These are phyloP conservation scores for Hypothenemus hampei DNA, from an alignment of 1,140 invertebrate species.

Conservation along the genomic window DNA sequence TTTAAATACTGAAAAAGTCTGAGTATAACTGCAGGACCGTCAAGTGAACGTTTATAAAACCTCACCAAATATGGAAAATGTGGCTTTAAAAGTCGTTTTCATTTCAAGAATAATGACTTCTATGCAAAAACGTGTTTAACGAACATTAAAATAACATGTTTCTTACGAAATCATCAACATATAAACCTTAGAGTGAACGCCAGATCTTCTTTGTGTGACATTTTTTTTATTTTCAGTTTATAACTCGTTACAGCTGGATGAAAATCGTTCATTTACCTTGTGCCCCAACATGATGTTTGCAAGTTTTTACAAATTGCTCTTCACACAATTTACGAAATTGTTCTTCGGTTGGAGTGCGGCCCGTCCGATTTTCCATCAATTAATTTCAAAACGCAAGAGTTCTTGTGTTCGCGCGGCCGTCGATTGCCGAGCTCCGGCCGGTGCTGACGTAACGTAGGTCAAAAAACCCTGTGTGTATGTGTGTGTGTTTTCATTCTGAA, in stretches of 20 bases:
- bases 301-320: background rate
- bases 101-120: too few species aligned
- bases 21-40: too few species aligned
- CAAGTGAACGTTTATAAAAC: too few species aligned
- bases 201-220: too few species aligned
- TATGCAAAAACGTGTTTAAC: too few species aligned
- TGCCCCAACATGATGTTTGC: background rate
- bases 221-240: too few species aligned
- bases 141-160: too few species aligned
- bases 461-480: constrained; percentile 1
- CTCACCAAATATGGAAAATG: too few species aligned
- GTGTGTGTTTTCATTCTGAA: background rate
- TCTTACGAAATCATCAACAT: too few species aligned
- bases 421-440: background rate
- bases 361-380: background rate
- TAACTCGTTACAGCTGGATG: background rate
- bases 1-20: too few species aligned
- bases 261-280: background rate
- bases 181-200: too few species aligned
- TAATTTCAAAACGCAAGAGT: background rate
- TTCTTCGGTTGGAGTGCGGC: background rate
- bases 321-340: background rate
- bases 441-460: background rate
- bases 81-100: too few species aligned
- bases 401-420: background rate